These are phyloP conservation scores for Suillia variegata DNA, from an alignment of 2,888 invertebrate genomes.

Conservation along the genomic window DNA sequence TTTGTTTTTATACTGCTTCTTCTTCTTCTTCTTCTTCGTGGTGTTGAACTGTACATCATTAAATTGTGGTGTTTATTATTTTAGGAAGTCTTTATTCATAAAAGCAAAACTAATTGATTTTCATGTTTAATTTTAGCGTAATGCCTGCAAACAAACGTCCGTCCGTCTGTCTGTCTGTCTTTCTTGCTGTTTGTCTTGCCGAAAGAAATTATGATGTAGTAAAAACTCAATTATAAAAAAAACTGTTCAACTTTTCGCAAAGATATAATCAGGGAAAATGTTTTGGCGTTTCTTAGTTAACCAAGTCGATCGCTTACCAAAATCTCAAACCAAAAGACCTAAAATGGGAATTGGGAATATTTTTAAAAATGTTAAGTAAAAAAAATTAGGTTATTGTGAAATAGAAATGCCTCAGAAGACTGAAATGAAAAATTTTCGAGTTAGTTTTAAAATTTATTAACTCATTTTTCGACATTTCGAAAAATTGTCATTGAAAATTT, in stretches of 20 bases:
- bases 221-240: conserved; percentile 7
- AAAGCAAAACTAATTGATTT: conserved; percentile 25
- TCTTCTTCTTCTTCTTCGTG: neutral
- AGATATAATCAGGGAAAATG: neutral
- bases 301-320: too few relatives aligned
- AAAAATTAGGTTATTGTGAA: too few relatives aligned
- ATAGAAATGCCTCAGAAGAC: too few relatives aligned
- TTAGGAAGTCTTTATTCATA: conserved; percentile 17
- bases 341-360: too few relatives aligned
- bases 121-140: conserved; percentile 4
- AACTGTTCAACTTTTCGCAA: conserved; percentile 5
- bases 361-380: too few relatives aligned
- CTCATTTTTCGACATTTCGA: too few relatives aligned
- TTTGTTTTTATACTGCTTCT: neutral
- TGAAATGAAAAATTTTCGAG: too few relatives aligned
- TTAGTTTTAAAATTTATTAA: too few relatives aligned
- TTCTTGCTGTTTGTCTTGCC: neutral
- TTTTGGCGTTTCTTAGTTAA: neutral
- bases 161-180: neutral
- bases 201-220: neutral
- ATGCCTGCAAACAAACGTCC: neutral
- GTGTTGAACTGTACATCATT: neutral
- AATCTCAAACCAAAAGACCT: too few relatives aligned
- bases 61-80: conserved; percentile 17
- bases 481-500: too few relatives aligned